phyloP scores from a whole-genome alignment of 2,113 vertebrate genomes.

The Lethenteron camtschaticum region DNA sequence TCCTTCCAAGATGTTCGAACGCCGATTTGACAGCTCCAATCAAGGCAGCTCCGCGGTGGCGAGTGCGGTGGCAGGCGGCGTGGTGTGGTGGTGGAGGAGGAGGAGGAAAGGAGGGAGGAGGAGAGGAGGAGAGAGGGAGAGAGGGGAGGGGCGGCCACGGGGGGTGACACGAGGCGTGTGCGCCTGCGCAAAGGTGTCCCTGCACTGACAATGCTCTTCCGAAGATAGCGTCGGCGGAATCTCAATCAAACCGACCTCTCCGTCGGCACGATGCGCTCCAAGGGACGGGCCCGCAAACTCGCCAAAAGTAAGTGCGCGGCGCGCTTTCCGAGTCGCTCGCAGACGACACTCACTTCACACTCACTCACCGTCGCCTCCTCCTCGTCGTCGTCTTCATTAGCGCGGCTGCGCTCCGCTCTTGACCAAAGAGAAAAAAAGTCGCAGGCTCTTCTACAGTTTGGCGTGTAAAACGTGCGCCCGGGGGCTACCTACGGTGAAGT shows the following conservation, averaged over 20 bases:
- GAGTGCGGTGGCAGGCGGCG: slow-evolving; percentile 1
- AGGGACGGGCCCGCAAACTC: slow-evolving; percentile 6
- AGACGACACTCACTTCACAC: no score
- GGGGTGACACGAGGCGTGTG: slow-evolving; percentile 4
- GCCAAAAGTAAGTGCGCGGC: slow-evolving; percentile 6
- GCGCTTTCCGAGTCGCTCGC: background rate
- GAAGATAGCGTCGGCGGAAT: slow-evolving; percentile 4
- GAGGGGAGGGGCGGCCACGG: background rate
- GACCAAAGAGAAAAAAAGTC: no score
- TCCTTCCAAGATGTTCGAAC: background rate
- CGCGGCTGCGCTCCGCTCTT: no score
- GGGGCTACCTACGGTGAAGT: no score
- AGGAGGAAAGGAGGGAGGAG: background rate
- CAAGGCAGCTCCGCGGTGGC: background rate
- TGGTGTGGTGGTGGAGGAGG: background rate
- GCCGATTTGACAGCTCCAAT: slow-evolving; percentile 5
- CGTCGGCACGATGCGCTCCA: slow-evolving; percentile 6
- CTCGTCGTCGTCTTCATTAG: no score
- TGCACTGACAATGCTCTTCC: slow-evolving; percentile 5
- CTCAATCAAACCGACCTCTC: slow-evolving; percentile 5
- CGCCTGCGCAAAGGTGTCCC: background rate
- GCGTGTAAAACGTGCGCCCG: no score
- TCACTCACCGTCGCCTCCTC: no score
- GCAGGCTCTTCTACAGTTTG: no score
- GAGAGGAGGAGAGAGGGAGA: slow-evolving; percentile 3